These are phyloP conservation scores for Ceratina australensis DNA, from an alignment of 1,140 invertebrate genomes.

Conservation along the genomic window DNA sequence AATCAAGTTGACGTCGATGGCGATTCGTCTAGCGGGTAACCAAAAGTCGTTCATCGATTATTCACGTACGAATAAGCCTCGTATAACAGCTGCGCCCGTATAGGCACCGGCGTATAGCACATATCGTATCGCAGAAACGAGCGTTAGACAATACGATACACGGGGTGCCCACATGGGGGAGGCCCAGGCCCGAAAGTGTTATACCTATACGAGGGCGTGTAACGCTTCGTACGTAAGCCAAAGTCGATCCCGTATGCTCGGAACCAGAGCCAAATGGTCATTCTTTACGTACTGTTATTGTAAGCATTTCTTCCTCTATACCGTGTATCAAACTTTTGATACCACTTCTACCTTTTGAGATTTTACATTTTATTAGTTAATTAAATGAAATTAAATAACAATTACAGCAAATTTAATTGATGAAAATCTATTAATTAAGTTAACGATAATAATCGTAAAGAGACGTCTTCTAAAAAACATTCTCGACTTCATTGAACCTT, in stretches of 20 bases:
- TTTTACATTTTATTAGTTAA: too few species aligned
- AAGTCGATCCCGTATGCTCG: neutral
- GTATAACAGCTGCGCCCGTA: slow-evolving; percentile 64
- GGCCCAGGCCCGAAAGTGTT: slow-evolving; percentile 41
- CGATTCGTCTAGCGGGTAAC: neutral
- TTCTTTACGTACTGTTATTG: too few species aligned
- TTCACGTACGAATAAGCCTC: slow-evolving; percentile 35
- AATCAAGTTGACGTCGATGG: neutral
- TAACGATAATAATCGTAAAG: too few species aligned
- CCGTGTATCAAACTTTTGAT: too few species aligned
- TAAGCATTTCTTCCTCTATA: too few species aligned
- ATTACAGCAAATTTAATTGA: too few species aligned
- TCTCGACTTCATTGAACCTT: too few species aligned
- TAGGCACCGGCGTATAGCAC: neutral
- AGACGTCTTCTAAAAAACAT: too few species aligned
- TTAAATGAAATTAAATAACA: too few species aligned
- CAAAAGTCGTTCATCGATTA: slow-evolving; percentile 44
- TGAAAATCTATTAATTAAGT: too few species aligned
- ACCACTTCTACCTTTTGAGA: too few species aligned
- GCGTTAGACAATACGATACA: slow-evolving; percentile 55
- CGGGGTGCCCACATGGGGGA: slow-evolving; percentile 36
- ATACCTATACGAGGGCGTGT: slow-evolving; percentile 59
- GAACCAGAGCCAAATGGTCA: too few species aligned
- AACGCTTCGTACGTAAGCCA: slow-evolving; percentile 5
- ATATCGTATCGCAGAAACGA: slow-evolving; percentile 40